Base-by-base conservation (phyloP, 2,888 invertebrate genomes). In the Cephus pygmeus region DNA sequence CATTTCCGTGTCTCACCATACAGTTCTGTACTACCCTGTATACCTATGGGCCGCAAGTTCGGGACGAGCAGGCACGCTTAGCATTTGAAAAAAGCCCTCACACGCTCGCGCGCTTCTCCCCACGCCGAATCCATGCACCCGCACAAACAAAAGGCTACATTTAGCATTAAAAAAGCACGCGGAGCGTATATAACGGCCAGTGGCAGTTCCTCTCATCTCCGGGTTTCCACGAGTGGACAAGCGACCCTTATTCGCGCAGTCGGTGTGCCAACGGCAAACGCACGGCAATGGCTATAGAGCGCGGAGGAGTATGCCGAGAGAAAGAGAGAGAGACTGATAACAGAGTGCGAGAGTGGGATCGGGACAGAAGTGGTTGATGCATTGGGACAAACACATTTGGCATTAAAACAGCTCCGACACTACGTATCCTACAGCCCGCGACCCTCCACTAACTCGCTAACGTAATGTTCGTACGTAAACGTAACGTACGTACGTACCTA, bases 141-240 rank as follows among this genome's bases (percentile, higher is more conserved):
- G 68, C 71, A 78, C 75, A 73, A 75, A 79, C 80, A 82, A 88
- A 89, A 86, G 85, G 83, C 84, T 87, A 84, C 87, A 87, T 88
- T 88, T 89, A 86, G 88, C 89, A 88, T 89, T 88, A 86, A 89
- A 88, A 89, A 89, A 89, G 88, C 87, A 87, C 82, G 77, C 78
- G 71, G 71, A 15, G 31, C 71, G 71, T 34, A 34, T 34, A 34
- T 71, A 71, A 34, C 71, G 81, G 76, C 73, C 75, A 80, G 76
- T 82, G 73, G 81, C 82, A 81, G 81, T 84, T 85, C 84, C 84
- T 84, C 82, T 85, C 85, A 83, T 83, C 83, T 84, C 81, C 80
- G 78, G 73, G 74, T 69, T 79, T 79, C 73, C 76, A 81, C 79
- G 81, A 79, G 81, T 78, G 84, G 84, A 87, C 84, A 81, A 79